Percentiles rank a stretch among this genome's conserved stretches.
phyloP scores from a whole-genome alignment of 2,888 invertebrate species.

The Pilophorus perplexus region DNA sequence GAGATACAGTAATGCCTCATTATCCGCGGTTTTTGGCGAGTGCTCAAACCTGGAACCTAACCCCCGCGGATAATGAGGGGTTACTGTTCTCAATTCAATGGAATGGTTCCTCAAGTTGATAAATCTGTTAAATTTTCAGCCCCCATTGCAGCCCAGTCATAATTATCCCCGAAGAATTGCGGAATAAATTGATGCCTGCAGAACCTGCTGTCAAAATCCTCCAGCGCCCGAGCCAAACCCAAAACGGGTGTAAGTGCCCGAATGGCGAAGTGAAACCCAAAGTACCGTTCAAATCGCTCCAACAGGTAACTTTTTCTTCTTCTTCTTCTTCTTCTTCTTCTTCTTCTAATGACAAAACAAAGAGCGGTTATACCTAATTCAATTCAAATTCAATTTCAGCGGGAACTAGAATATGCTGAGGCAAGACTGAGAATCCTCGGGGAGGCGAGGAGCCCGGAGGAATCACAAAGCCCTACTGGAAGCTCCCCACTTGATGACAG shows the following conservation, averaged over 20 bases:
- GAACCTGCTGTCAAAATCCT: conserved; percentile 82
- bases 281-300: conserved; percentile 77
- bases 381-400: conserved; percentile 57
- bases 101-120: conserved; percentile 24
- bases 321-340: neutral
- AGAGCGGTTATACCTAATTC: neutral
- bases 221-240: conserved; percentile 61
- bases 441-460: conserved; percentile 75
- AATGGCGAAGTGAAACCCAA: conserved; percentile 65
- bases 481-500: conserved; percentile 56
- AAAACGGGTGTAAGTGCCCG: conserved; percentile 57
- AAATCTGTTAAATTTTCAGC: conserved; percentile 23
- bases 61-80: too few species aligned
- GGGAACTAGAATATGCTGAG: conserved; percentile 91
- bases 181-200: conserved; percentile 74
- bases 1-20: too few species aligned
- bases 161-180: conserved; percentile 74
- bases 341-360: neutral
- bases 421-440: conserved; percentile 87
- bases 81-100: too few species aligned
- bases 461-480: conserved; percentile 50
- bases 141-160: conserved; percentile 60
- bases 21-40: too few species aligned
- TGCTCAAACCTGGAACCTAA: too few species aligned
- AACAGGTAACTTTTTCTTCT: conserved; percentile 55